Evolutionary conservation across 2,113 vertebrate species (phyloP).

Genomic region (Motacilla tschutschensis): DNA sequence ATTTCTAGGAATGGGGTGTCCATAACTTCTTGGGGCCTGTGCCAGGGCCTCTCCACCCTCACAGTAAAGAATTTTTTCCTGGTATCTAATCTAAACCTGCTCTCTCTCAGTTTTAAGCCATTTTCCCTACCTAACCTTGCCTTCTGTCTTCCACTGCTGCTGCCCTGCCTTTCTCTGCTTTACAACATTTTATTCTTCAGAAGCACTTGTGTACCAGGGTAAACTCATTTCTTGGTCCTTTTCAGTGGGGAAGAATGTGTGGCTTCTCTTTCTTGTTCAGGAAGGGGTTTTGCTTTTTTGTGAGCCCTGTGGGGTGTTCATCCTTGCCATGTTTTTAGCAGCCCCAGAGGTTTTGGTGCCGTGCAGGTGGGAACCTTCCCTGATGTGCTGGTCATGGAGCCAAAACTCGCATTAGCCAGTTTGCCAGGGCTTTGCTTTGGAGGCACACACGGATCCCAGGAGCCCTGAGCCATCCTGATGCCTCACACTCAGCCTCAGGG

Average conservation of each 20-base stretch:
- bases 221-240: not conserved
- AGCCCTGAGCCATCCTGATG: accelerated
- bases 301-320: not conserved
- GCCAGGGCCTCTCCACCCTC: not conserved
- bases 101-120: not conserved
- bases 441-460: not conserved
- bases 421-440: not conserved
- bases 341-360: not conserved
- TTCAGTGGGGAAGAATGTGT: not conserved
- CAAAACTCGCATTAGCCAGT: not conserved
- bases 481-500: not conserved
- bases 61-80: not conserved
- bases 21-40: not conserved
- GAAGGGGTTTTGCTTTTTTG: not conserved
- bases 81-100: not conserved
- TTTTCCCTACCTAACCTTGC: not conserved
- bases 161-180: not conserved
- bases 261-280: not conserved
- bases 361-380: not conserved
- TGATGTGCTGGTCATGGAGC: not conserved
- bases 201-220: not conserved
- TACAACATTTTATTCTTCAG: not conserved
- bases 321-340: not conserved
- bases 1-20: not conserved
- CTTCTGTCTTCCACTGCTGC: not conserved